Base-by-base conservation (phyloP, 2,888 invertebrate genomes). In the Pasiphila rectangulata region DNA sequence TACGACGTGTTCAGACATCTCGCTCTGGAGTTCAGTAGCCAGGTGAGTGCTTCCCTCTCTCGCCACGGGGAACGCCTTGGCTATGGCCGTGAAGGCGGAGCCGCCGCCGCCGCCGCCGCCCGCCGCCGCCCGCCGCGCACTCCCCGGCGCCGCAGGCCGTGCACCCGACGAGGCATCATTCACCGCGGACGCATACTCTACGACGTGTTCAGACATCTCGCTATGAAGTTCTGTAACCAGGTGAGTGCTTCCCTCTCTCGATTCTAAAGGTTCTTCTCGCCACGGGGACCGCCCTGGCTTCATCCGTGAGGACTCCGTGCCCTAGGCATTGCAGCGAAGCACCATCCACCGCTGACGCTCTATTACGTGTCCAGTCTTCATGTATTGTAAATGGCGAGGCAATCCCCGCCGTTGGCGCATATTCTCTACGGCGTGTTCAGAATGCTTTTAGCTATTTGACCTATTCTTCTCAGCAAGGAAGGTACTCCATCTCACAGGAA, bases 11-110 rank as follows among this genome's bases (percentile, higher is more conserved):
- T 85, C 72, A 75, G 72, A 56, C 91, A 69, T 83, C 89, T 92
- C 65, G 91, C 71, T 72, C 79, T 64, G 52, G 90, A 67, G 81
- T 91, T 75, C 79, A 88, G 73, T 63, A 75, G 75, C 57, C 90
- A 69, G 78, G 87, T 56, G 0, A 36, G 40, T 38, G n/a, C 1
- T 3, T 24, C n/a, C n/a, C n/a, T n/a, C n/a, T n/a, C 91, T 93
- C 24, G 86, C 92, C 17, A 93, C 94, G 36, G 91, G 91, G 32
- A 91, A 91, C 44, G 91, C 91, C 54, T 80, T 93, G 36, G 67
- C 74, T 41, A 59, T 72, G 13, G 69, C 83, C 41, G 61, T 83
- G 54, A 88, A 84, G 35, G 51, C 10, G 45, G 54, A 39, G 1
- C 47, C 46, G 35, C 56, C 69, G 10, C 49, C 46, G 46, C 62